Conservation (phyloP, 2,797 vertebrate genomes). For the Hipposideros larvatus region DNA sequence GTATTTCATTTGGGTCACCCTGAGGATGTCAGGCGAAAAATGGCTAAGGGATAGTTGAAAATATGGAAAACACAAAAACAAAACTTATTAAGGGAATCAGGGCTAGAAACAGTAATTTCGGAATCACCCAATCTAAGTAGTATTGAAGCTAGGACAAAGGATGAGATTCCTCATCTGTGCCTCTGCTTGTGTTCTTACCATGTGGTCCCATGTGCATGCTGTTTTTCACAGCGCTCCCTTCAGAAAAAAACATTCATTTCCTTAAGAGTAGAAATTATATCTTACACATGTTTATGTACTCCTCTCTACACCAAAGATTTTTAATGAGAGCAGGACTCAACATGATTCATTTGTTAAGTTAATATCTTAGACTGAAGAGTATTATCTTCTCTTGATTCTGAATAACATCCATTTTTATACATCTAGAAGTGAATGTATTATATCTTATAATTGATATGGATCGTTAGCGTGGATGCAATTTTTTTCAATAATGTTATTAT, state of each 20-base stretch:
- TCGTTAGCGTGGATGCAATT: not conserved
- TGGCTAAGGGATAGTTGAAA: not conserved
- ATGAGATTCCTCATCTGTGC: not conserved
- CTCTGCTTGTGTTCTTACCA: not conserved
- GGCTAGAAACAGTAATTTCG: not conserved
- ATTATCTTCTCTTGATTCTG: not conserved
- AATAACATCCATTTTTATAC: not conserved
- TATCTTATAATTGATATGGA: not conserved
- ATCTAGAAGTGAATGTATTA: not conserved
- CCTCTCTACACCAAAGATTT: not conserved
- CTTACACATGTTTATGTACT: not conserved
- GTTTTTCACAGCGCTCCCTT: not conserved
- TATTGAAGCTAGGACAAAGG: not conserved
- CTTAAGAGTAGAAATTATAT: not conserved
- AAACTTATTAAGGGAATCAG: not conserved
- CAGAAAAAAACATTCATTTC: not conserved
- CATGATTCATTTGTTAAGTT: not conserved
- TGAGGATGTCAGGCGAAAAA: not conserved
- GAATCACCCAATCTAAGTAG: not conserved
- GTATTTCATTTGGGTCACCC: not conserved
- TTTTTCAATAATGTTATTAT: not conserved
- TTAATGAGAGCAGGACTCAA: not conserved
- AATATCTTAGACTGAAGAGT: not conserved
- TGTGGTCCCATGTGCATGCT: accelerated
- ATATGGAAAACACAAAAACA: not conserved